phyloP scores from a whole-genome alignment of 2,797 vertebrate genomes.

The Brotula barbata region DNA sequence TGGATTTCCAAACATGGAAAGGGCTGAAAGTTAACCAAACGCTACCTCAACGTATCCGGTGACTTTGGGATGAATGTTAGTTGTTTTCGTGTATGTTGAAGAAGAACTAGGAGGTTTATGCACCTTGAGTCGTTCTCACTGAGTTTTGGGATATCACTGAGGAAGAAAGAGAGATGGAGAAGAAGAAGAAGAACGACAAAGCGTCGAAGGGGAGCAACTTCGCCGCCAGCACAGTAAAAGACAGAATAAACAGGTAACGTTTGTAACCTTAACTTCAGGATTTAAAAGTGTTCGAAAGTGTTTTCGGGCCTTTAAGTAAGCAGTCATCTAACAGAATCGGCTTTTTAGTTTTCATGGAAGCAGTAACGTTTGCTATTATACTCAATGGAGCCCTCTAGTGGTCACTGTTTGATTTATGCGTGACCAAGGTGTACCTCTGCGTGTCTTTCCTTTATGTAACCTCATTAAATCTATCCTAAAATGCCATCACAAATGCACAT shows the following conservation, averaged over 20 bases:
- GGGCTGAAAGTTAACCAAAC: constrained; percentile 25
- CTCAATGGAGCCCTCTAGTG: not conserved
- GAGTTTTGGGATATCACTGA: constrained; percentile 9
- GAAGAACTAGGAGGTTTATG: not conserved
- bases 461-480: no score
- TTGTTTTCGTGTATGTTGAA: not conserved
- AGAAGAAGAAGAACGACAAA: constrained; percentile 37
- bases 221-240: constrained; percentile 40
- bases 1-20: constrained; percentile 45
- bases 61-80: not conserved
- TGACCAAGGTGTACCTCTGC: no score
- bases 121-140: constrained; percentile 6
- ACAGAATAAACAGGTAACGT: constrained; percentile 70
- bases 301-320: not conserved
- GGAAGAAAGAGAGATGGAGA: constrained; percentile 62
- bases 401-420: not conserved
- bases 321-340: not conserved
- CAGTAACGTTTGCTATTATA: not conserved
- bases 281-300: not conserved
- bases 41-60: not conserved
- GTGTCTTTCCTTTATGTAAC: no score
- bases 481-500: no score
- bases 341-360: not conserved
- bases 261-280: not conserved
- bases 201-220: constrained; percentile 18